Evolutionary conservation across 1,140 invertebrate species (phyloP).

Genomic region (Leptoteleia sp.): DNA sequence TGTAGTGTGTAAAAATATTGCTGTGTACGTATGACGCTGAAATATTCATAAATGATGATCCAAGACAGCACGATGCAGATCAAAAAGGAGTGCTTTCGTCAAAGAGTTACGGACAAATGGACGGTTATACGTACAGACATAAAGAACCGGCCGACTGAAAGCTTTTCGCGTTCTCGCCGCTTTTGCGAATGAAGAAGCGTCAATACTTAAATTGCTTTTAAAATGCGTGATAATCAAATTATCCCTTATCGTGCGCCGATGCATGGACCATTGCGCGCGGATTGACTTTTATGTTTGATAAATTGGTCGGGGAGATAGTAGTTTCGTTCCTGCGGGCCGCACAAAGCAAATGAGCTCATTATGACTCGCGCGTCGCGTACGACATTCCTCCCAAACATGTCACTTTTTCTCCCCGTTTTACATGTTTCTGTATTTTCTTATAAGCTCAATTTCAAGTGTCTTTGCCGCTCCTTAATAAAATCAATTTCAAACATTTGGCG

Average conservation of each 20-base stretch:
- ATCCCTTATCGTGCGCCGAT: constrained; percentile 48
- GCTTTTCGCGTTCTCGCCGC: constrained; percentile 30
- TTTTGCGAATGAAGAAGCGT: constrained; percentile 42
- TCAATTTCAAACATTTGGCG: no score
- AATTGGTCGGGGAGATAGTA: constrained; percentile 50
- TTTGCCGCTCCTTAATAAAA: no score
- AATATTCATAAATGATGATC: no score
- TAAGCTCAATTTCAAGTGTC: no score
- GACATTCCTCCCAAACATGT: no score
- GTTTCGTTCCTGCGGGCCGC: constrained; percentile 33
- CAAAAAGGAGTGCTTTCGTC: constrained; percentile 42
- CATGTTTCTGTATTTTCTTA: no score
- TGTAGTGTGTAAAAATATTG: no score
- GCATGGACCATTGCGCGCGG: constrained; percentile 31
- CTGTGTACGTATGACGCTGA: no score
- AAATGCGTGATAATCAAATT: constrained; percentile 56
- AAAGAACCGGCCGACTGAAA: constrained; percentile 51
- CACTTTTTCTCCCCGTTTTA: no score
- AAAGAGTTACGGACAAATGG: constrained; percentile 49
- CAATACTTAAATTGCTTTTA: constrained; percentile 58
- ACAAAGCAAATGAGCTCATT: constrained; percentile 35
- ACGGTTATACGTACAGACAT: constrained; percentile 32
- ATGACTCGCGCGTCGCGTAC: constrained; percentile 12
- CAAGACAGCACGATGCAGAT: no score
- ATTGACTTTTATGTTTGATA: constrained; percentile 63